Evolutionary conservation across 2,113 vertebrate genomes (phyloP).

Genomic region (Ophthalmolycus amberensis): DNA sequence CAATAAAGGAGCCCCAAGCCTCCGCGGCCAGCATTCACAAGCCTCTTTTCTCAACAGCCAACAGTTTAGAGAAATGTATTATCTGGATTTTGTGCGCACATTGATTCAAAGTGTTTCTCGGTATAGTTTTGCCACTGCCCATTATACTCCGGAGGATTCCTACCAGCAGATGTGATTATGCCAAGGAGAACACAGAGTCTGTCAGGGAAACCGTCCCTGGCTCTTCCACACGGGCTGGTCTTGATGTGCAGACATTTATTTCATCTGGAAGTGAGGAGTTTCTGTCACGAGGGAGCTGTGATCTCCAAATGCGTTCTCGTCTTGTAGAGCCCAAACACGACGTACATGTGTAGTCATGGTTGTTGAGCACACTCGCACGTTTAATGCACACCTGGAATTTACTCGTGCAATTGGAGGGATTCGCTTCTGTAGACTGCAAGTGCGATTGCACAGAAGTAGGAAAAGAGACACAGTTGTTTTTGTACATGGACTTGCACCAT

Average conservation of each 20-base stretch:
- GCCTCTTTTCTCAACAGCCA: slow-evolving; percentile 24
- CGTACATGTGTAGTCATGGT: background rate
- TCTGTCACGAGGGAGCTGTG: background rate
- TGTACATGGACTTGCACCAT: background rate
- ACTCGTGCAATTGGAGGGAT: background rate
- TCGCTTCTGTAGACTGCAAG: background rate
- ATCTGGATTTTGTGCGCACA: slow-evolving; percentile 29
- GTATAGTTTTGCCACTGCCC: background rate
- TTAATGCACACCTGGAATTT: background rate
- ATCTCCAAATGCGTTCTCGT: background rate
- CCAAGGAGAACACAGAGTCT: background rate
- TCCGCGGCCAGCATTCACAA: slow-evolving; percentile 18
- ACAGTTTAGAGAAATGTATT: slow-evolving; percentile 37
- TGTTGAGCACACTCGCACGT: background rate
- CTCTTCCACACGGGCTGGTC: background rate
- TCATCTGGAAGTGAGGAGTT: background rate
- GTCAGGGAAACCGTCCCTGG: background rate
- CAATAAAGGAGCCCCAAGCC: slow-evolving; percentile 19
- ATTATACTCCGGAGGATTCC: slow-evolving; percentile 13
- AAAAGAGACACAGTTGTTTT: background rate
- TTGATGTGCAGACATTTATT: background rate
- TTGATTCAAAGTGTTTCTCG: slow-evolving; percentile 17
- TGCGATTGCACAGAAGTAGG: background rate
- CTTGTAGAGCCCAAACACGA: background rate
- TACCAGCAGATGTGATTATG: slow-evolving; percentile 20